A percentile compares a stretch with the other conserved stretches of the same genome.
phyloP scores from a whole-genome alignment of 2,797 vertebrate species.

The Loris lydekkerianus region DNA sequence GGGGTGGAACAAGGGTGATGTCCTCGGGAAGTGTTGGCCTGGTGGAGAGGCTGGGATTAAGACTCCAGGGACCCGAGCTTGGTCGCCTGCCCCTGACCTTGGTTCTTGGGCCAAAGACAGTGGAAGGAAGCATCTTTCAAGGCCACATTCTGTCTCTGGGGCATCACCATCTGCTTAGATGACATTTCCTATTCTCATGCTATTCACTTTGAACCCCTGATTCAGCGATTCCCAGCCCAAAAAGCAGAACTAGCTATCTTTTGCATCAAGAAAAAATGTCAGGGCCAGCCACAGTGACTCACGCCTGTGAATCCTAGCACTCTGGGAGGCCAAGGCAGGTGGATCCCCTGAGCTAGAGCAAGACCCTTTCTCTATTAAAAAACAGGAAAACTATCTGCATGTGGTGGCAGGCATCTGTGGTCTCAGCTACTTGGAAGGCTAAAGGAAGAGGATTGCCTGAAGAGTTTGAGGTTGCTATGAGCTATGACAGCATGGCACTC shows the following conservation, averaged over 20 bases:
- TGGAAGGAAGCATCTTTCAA: conserved; percentile 71
- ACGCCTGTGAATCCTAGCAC: no score
- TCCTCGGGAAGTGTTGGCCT: conserved; percentile 50
- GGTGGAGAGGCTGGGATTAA: background rate
- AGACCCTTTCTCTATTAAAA: no score
- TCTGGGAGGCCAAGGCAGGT: no score
- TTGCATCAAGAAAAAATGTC: conserved; percentile 15
- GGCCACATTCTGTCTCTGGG: conserved; percentile 60
- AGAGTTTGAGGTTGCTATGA: no score
- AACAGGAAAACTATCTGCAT: no score
- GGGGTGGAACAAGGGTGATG: conserved; percentile 61
- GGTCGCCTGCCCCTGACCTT: conserved; percentile 73
- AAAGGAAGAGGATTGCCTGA: no score
- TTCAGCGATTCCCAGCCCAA: conserved; percentile 67
- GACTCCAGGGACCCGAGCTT: conserved; percentile 65
- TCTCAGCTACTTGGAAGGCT: no score
- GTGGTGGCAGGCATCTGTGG: no score
- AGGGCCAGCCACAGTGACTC: no score
- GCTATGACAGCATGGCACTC: no score
- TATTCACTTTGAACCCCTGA: conserved; percentile 80
- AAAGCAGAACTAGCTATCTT: conserved; percentile 77
- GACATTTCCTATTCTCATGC: conserved; percentile 56
- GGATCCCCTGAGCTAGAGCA: no score
- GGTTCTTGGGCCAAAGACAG: conserved; percentile 64
- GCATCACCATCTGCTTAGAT: conserved; percentile 75